Evolutionary conservation across 37 sponge, comb jelly and placozoan genomes (phyloP).

Genomic region (Lycopodina hypogea): DNA sequence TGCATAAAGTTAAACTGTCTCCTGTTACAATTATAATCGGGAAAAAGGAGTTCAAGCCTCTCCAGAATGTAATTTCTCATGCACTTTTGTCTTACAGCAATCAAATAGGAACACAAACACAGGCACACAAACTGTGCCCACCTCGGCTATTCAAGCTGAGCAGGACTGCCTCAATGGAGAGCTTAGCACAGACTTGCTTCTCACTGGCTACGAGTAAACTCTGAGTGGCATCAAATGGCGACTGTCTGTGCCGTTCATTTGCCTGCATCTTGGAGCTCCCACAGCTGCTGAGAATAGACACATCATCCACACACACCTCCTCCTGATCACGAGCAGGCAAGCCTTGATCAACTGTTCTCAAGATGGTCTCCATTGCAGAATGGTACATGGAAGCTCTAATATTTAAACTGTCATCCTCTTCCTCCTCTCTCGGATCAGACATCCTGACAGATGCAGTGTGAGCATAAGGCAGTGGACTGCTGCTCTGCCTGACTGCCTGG

Average conservation of each 20-base stretch:
- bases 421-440: not conserved
- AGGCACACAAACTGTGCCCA: too few relatives aligned
- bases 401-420: not conserved
- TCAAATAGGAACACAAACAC: too few relatives aligned
- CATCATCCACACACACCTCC: not conserved
- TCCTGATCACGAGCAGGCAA: too few relatives aligned
- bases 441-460: not conserved
- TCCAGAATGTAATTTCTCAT: too few relatives aligned
- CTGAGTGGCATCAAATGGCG: not conserved
- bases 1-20: too few relatives aligned
- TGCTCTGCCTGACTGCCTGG: conserved; percentile 6
- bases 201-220: conserved; percentile 4
- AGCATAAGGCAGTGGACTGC: not conserved
- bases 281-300: not conserved
- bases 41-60: too few relatives aligned
- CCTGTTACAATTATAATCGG: too few relatives aligned
- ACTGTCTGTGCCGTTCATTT: not conserved
- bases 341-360: not conserved
- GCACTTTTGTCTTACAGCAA: too few relatives aligned
- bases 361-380: not conserved
- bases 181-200: conserved; percentile 43
- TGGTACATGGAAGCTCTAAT: not conserved
- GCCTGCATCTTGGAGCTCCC: not conserved
- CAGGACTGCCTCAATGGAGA: conserved; percentile 45
- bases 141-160: conserved; percentile 62